Evolutionary conservation across 1,140 invertebrate species (phyloP), one percentile per base, ranked within the genome.

Genomic region (Drosophila novamexicana): DNA sequence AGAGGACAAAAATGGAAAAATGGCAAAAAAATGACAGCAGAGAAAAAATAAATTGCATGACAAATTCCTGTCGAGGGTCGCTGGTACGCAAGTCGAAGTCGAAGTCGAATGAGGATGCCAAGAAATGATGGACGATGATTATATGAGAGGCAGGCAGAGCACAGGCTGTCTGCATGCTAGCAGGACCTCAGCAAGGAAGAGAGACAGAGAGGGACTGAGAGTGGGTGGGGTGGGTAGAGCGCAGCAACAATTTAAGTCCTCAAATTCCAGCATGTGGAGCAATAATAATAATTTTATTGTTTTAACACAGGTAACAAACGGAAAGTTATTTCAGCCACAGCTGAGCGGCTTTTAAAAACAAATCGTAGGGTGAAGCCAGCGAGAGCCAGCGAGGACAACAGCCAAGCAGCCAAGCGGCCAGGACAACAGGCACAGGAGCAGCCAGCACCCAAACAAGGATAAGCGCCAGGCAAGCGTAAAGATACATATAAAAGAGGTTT

Each of bases 251-350:
- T 84, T 88, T 84, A 89, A 88, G 84, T 89, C 84, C 80, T 89
- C 80, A 79, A 88, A 88, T 88, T 89, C 84, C 84, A 89, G 88
- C 84, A 89, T 89, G 84, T 89, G 84, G 71, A 89, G 84, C 84
- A 89, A 89, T 89, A 89, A 89, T 89, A 89, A 89, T 89, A 89
- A 89, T 89, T 89, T 89, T 89, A 89, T 89, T 89, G 84, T 89
- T 89, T 89, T 89, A 89, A 89, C 84, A 89, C 83, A 89, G 84
- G 84, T 88, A 89, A 79, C 79, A 81, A 83, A 88, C 84, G 78
- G 80, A 89, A 89, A 89, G 84, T 89, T 89, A 86, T 78, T 89
- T 89, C 80, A 89, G 84, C 84, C 84, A 89, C 84, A 89, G 84
- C 84, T 89, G 84, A 89, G 84, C 84, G 84, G 84, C 84, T 89